Conservation (phyloP, 2,888 invertebrate species). For the Trachelus tabidus region DNA sequence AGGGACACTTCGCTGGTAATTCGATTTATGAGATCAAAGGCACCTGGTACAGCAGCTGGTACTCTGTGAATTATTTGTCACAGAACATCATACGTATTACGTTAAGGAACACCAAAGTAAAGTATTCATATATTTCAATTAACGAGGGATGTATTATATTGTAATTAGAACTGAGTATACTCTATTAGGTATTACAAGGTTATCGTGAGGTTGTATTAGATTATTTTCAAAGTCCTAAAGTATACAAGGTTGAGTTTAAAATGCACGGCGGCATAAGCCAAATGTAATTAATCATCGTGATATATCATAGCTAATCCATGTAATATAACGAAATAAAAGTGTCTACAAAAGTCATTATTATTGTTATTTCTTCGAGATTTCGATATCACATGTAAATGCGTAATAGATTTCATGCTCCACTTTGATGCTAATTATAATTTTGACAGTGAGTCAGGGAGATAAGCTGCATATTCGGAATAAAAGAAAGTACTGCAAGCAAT, state of each 20-base stretch:
- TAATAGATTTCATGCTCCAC: neutral
- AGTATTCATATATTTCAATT: constrained; percentile 22
- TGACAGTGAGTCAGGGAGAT: no score
- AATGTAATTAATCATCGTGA: constrained; percentile 59
- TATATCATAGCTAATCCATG: constrained; percentile 39
- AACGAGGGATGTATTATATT: constrained; percentile 57
- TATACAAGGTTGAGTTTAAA: constrained; percentile 1
- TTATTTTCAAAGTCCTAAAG: neutral
- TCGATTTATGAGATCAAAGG: neutral
- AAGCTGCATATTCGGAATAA: neutral
- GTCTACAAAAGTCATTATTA: constrained; percentile 1
- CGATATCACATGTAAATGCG: neutral
- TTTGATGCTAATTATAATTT: neutral
- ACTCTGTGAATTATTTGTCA: constrained; percentile 5
- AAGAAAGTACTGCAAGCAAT: neutral
- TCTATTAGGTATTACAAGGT: constrained; percentile 38
- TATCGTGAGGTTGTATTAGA: constrained; percentile 11
- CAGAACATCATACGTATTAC: neutral
- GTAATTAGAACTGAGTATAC: constrained; percentile 62
- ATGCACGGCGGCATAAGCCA: constrained; percentile 27
- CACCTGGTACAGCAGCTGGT: neutral
- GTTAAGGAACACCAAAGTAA: constrained; percentile 18
- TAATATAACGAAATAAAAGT: constrained; percentile 24
- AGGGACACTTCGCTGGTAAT: neutral
- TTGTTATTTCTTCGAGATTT: neutral